Base-by-base conservation (phyloP, 2,888 invertebrate species). In the Amblyjoppa fuscipennis region DNA sequence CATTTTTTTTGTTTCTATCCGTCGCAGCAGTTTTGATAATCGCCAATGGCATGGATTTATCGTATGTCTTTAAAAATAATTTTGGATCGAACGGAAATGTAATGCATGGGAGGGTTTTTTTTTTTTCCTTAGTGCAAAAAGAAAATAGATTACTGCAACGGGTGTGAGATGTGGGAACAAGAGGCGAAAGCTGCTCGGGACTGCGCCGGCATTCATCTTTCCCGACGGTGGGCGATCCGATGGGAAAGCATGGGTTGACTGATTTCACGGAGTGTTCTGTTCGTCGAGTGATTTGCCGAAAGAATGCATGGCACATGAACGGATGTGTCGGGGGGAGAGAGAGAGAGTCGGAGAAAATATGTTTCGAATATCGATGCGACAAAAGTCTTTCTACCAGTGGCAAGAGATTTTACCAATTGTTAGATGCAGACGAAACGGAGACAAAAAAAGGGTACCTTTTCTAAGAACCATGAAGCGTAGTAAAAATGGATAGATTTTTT, bases 361-460 rank as follows among this genome's bases (percentile, higher is more conserved):
- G 34, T 66, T 76, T 66, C 64, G 51, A 76, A 51, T 66, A 76
- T 76, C 51, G 75, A 66, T 51, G 31, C 31, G 51, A n/a, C 20
- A 20, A 9, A 64, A 25, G 5, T 31, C 49, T 51, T 66, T 64
- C 31, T 3, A 34, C 49, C 61, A 51, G 25, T 34, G 31, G 31
- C 64, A 7, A 7, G 11, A 59, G 41, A 45, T 49, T 66, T 34
- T 34, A 66, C 16, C 38, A 34, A 13, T 28, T 28, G 45, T 45
- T 28, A 41, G 25, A 28, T 16, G 11, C 25, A 45, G 45, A 45
- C 28, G 45, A 25, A n/a, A 56, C 61, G 25, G 25, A 34, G 34
- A 64, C 34, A 51, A 66, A 66, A 51, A n/a, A 28, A 66, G 13
- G 64, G n/a, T 49, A 7, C 64, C 13, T 49, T 20, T 25, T 41